A percentile compares a stretch with the other conserved stretches of the same genome.
phyloP scores from a whole-genome alignment of 23 tunicate genomes.

The Ascidia mentula region DNA sequence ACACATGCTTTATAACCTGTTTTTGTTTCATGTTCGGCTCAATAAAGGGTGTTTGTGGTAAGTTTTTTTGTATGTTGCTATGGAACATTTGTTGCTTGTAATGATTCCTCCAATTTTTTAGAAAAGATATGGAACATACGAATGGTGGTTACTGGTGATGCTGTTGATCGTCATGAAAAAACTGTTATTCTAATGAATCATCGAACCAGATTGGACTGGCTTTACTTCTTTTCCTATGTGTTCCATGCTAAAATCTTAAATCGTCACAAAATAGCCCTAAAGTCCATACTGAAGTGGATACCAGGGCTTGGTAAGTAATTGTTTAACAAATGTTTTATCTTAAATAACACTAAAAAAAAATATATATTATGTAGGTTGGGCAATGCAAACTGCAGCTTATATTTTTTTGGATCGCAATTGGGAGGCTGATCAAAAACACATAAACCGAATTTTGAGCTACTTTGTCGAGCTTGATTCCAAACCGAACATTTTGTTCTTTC shows the following conservation, averaged over 20 bases:
- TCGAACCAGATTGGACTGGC: slow-evolving; percentile 95
- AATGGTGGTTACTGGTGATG: slow-evolving; percentile 86
- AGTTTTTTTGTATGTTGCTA: no score
- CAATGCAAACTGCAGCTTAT: slow-evolving; percentile 86
- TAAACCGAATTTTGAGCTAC: slow-evolving; percentile 70
- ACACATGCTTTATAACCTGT: not conserved
- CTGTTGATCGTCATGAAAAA: slow-evolving; percentile 76
- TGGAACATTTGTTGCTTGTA: no score
- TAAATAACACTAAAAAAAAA: not conserved
- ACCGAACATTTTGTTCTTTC: slow-evolving; percentile 80
- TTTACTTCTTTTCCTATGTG: slow-evolving; percentile 77
- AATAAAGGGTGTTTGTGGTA: not conserved
- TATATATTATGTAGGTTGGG: slow-evolving; percentile 59
- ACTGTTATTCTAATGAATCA: slow-evolving; percentile 88
- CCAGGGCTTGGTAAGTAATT: slow-evolving; percentile 88
- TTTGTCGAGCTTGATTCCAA: slow-evolving; percentile 68
- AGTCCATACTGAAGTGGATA: slow-evolving; percentile 75
- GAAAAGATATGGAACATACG: slow-evolving; percentile 79
- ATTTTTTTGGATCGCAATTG: slow-evolving; percentile 96
- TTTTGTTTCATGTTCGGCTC: not conserved
- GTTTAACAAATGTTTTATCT: not conserved
- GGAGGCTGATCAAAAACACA: slow-evolving; percentile 87
- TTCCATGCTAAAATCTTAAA: slow-evolving; percentile 74
- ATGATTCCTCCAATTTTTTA: slow-evolving; percentile 5
- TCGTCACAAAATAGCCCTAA: slow-evolving; percentile 84